phyloP scores from a whole-genome alignment of 2,888 invertebrate species.

The Leptopilina drosophilae region DNA sequence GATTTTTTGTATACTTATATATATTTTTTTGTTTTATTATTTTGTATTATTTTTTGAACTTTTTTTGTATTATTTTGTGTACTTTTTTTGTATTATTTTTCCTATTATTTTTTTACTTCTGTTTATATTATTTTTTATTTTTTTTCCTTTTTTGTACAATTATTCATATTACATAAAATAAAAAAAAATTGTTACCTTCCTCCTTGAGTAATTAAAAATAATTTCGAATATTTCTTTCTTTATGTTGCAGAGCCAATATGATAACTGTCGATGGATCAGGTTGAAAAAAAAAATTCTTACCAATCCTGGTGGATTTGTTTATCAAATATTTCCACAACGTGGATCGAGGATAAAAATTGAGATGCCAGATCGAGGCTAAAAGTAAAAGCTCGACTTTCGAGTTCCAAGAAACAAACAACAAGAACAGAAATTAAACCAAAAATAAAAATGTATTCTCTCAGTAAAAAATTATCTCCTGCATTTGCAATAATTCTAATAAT shows the following conservation, averaged over 20 bases:
- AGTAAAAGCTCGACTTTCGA: slow-evolving; percentile 22
- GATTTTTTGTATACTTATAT: neutral
- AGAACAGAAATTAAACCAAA: neutral
- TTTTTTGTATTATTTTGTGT: no score
- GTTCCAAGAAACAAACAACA: neutral
- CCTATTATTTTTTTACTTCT: no score
- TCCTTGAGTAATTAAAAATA: no score
- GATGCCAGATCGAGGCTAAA: slow-evolving; percentile 26
- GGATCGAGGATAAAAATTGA: slow-evolving; percentile 2
- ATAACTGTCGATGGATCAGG: slow-evolving; percentile 26
- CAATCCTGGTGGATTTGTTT: neutral
- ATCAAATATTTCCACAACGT: neutral
- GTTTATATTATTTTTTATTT: no score
- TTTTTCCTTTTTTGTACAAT: no score
- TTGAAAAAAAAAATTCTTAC: neutral
- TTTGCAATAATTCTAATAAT: slow-evolving; percentile 11
- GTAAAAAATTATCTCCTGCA: neutral
- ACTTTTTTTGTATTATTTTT: no score
- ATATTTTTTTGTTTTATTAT: no score
- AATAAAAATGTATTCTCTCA: neutral
- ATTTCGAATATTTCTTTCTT: neutral
- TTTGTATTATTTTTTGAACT: no score
- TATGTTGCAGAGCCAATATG: slow-evolving; percentile 2
- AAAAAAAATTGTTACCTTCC: no score
- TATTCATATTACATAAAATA: no score